These are phyloP conservation scores for Silurus lanzhouensis DNA, from an alignment of 2,797 vertebrate species.

Conservation along the genomic window DNA sequence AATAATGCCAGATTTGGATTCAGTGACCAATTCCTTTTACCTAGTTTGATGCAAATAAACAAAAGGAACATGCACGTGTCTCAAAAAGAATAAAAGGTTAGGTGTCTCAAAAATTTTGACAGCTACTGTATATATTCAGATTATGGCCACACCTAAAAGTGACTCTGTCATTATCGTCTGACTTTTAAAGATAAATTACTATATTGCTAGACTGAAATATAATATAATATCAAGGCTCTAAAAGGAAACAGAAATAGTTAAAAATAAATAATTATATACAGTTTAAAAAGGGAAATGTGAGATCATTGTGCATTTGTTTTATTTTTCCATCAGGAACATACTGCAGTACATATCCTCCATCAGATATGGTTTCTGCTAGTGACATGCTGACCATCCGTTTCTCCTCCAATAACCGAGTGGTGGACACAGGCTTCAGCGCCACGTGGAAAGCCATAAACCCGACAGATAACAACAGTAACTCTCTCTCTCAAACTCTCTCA, in stretches of 20 bases:
- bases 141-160: not conserved
- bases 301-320: not conserved
- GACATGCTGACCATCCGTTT: conserved; percentile 69
- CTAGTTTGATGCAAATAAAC: too few species aligned
- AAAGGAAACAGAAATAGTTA: not conserved
- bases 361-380: conserved; percentile 71
- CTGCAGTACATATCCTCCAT: conserved; percentile 69
- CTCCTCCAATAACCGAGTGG: conserved; percentile 73
- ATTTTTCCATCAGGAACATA: conserved; percentile 66
- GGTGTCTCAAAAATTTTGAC: too few species aligned
- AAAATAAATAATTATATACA: not conserved
- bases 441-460: conserved; percentile 72
- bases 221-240: not conserved
- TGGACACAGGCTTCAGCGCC: conserved; percentile 75
- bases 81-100: too few species aligned
- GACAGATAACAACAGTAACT: conserved; percentile 64
- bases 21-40: too few species aligned
- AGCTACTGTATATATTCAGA: too few species aligned
- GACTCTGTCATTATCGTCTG: not conserved
- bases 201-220: not conserved
- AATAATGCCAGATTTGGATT: too few species aligned
- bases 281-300: not conserved
- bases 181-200: not conserved
- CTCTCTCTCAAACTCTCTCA: not conserved
- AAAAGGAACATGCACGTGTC: too few species aligned